Evolutionary conservation across 2,888 invertebrate species (phyloP), one percentile per base, ranked within the genome.

Genomic region (Euphydryas editha): DNA sequence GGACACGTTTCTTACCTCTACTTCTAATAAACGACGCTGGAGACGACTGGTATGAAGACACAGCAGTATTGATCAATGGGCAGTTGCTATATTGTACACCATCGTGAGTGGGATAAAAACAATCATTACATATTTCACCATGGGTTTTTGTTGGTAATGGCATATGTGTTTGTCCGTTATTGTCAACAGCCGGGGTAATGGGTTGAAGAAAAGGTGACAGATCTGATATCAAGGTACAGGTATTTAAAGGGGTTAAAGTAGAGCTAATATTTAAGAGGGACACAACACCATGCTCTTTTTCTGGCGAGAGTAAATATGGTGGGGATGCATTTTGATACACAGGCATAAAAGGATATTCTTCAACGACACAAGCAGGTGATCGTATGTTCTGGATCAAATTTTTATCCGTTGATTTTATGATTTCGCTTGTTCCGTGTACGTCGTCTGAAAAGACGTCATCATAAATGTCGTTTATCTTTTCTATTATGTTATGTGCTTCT

Each of bases 61-160:
- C 39, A 59, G 46, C 36, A 30, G 59, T 54, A 15, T 30, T 54
- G 6, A 30, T 30, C 10, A 20, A 54, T 21, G 54, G 24, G n/a
- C 54, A 54, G 54, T 54, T 24, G 11, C 21, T 20, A 51, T 51
- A 13, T 2, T 30, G 18, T 24, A 2, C 57, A 63, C 47, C 44
- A 56, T 49, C 39, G 37, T 63, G 49, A 42, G 64, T 59, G 30
- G 64, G 24, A 58, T 44, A 58, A 64, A 58, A 64, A 58, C 18
- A 51, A 47, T 64, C 64, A 21, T 63, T 49, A 64, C 64, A 64
- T 51, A 49, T 6, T 46, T 46, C 7, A 46, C 17, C 18, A n/a
- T 46, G 46, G 49, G 46, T 46, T 46, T 46, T 17, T 46, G 46
- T 4, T 44, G 44, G 44, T 44, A 7, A 44, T 17, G 44, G 4